These are phyloP conservation scores for Luidia sarsii DNA, from an alignment of 53 echinoderm and acorn worm genomes.

Conservation along the genomic window DNA sequence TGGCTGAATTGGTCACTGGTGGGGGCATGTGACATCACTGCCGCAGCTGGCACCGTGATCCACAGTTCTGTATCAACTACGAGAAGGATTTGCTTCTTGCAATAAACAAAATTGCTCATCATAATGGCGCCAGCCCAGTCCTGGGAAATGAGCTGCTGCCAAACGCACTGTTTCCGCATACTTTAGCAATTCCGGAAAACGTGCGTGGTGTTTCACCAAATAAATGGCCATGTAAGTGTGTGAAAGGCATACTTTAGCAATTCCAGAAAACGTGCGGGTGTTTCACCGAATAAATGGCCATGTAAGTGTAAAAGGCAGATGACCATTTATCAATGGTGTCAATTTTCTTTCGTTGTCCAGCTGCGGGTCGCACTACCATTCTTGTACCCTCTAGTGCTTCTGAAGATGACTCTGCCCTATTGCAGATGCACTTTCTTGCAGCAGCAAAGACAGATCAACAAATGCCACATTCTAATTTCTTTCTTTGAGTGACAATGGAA, in stretches of 20 bases:
- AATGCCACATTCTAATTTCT: constrained; percentile 21
- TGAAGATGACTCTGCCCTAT: background rate
- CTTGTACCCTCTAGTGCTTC: background rate
- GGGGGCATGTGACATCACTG: background rate
- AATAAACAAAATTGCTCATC: constrained; percentile 36
- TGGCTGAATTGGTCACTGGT: background rate
- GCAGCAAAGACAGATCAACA: constrained; percentile 13
- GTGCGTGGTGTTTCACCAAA: background rate
- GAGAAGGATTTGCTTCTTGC: constrained; percentile 12
- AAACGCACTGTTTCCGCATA: constrained; percentile 23
- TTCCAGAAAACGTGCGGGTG: constrained; percentile 19
- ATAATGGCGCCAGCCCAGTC: constrained; percentile 44
- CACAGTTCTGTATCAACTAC: constrained; percentile 47
- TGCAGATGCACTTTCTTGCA: constrained; percentile 13
- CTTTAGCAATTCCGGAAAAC: constrained; percentile 30
- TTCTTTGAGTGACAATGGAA: constrained; percentile 19
- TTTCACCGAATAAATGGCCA: constrained; percentile 23
- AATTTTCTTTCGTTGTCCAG: background rate
- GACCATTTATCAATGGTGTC: constrained; percentile 37
- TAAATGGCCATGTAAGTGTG: too few relatives aligned
- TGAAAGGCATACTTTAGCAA: constrained; percentile 20
- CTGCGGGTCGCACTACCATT: constrained; percentile 7
- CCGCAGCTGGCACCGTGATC: constrained; percentile 27
- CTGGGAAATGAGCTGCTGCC: constrained; percentile 27
- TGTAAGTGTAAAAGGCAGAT: constrained; percentile 29